A percentile compares a stretch with the other conserved stretches of the same genome.
phyloP scores from a whole-genome alignment of 2,888 invertebrate species.

The Deilephila porcellus region DNA sequence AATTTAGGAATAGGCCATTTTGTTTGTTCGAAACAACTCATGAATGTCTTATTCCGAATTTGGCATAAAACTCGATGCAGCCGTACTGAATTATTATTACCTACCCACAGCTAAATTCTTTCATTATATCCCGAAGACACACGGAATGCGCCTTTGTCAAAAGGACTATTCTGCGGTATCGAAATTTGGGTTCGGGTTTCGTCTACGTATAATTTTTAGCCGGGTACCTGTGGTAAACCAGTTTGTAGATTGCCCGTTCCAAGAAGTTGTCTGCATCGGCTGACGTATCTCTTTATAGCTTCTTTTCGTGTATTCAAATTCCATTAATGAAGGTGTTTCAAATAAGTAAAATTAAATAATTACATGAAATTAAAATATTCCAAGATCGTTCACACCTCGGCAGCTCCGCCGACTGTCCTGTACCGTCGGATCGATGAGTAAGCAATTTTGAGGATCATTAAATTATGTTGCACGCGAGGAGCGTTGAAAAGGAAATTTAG shows the following conservation, averaged over 20 bases:
- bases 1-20: constrained; percentile 8
- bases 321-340: neutral
- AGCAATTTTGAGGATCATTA: constrained; percentile 56
- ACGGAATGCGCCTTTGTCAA: constrained; percentile 74
- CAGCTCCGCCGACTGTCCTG: constrained; percentile 47
- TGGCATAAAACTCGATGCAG: constrained; percentile 34
- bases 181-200: constrained; percentile 69
- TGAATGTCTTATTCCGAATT: constrained; percentile 26
- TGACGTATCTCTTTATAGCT: constrained; percentile 56
- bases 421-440: constrained; percentile 56
- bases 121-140: constrained; percentile 56
- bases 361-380: constrained; percentile 55
- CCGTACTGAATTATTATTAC: constrained; percentile 40
- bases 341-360: constrained; percentile 53
- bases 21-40: constrained; percentile 7
- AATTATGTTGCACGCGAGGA: constrained; percentile 55
- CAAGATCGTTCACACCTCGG: constrained; percentile 59
- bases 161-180: constrained; percentile 65
- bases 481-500: constrained; percentile 58
- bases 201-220: constrained; percentile 80
- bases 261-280: constrained; percentile 58
- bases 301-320: neutral
- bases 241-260: constrained; percentile 68
- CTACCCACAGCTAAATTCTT: constrained; percentile 46
- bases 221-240: constrained; percentile 79